Evolutionary conservation across 2,888 invertebrate species (phyloP).

Genomic region (Hirudinaria manillensis): DNA sequence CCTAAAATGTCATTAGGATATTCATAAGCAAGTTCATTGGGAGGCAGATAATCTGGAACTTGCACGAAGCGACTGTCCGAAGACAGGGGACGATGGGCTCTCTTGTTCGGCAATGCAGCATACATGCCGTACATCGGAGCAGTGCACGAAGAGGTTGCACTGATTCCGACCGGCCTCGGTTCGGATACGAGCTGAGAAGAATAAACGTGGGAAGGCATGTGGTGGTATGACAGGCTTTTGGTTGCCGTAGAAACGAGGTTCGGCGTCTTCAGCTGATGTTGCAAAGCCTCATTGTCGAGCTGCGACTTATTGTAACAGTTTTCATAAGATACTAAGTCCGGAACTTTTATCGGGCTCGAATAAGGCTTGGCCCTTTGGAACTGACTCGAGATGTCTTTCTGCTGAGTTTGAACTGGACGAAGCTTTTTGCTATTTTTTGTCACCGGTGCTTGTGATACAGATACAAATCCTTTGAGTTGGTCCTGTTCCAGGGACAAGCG

Average conservation of each 20-base stretch:
- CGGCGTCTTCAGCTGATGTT: not conserved
- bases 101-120: not conserved
- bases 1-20: too few relatives aligned
- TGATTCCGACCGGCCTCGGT: not conserved
- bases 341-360: not conserved
- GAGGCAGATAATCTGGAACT: not conserved
- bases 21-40: too few relatives aligned
- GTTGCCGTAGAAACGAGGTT: not conserved
- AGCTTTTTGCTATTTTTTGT: not conserved
- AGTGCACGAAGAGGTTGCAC: not conserved
- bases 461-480: slow-evolving; percentile 37
- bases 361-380: not conserved
- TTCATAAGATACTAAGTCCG: not conserved
- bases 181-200: not conserved
- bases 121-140: not conserved
- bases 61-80: not conserved
- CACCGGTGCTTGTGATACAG: not conserved
- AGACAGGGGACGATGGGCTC: not conserved
- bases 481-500: slow-evolving; percentile 65
- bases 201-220: not conserved
- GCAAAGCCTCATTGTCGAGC: not conserved
- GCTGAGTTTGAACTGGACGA: not conserved
- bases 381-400: not conserved
- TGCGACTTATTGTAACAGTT: not conserved
- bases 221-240: not conserved